Evolutionary conservation across 2,888 invertebrate species (phyloP).

Genomic region (Hemicrepidius hirtus): DNA sequence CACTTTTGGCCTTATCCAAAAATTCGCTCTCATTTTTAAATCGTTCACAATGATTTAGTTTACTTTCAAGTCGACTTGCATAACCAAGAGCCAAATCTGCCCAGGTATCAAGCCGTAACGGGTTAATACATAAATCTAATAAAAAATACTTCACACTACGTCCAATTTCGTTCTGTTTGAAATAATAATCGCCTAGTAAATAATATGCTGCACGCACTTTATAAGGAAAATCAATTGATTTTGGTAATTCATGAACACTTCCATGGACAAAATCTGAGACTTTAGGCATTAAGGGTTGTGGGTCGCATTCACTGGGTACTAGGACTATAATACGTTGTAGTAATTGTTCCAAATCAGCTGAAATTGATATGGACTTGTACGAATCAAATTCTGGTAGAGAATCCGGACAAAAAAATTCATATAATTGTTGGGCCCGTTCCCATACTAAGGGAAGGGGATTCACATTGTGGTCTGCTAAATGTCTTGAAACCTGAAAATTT

Average conservation of each 20-base stretch:
- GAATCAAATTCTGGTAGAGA: slow-evolving; percentile 89
- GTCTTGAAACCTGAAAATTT: slow-evolving; percentile 70
- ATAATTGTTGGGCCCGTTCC: slow-evolving; percentile 83
- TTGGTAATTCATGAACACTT: slow-evolving; percentile 71
- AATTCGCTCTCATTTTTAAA: slow-evolving; percentile 78
- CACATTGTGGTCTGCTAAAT: slow-evolving; percentile 86
- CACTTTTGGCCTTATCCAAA: slow-evolving; percentile 81
- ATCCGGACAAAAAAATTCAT: slow-evolving; percentile 88
- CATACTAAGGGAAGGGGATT: slow-evolving; percentile 81
- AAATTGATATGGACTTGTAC: slow-evolving; percentile 83
- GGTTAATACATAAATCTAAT: slow-evolving; percentile 88
- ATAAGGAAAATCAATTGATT: slow-evolving; percentile 66
- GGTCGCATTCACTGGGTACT: slow-evolving; percentile 81
- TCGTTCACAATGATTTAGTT: slow-evolving; percentile 84
- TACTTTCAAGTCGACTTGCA: slow-evolving; percentile 85
- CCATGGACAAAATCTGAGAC: slow-evolving; percentile 83
- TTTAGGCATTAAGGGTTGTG: slow-evolving; percentile 77
- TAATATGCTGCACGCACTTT: slow-evolving; percentile 85
- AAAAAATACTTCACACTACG: slow-evolving; percentile 86
- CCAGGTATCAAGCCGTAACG: slow-evolving; percentile 92
- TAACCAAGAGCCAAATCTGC: slow-evolving; percentile 90
- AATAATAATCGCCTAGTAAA: slow-evolving; percentile 93
- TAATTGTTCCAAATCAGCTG: slow-evolving; percentile 85
- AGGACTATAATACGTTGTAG: slow-evolving; percentile 82
- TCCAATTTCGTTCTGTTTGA: slow-evolving; percentile 87